phyloP scores from a whole-genome alignment of 2,113 vertebrate genomes.

The Spilogale gracilis region DNA sequence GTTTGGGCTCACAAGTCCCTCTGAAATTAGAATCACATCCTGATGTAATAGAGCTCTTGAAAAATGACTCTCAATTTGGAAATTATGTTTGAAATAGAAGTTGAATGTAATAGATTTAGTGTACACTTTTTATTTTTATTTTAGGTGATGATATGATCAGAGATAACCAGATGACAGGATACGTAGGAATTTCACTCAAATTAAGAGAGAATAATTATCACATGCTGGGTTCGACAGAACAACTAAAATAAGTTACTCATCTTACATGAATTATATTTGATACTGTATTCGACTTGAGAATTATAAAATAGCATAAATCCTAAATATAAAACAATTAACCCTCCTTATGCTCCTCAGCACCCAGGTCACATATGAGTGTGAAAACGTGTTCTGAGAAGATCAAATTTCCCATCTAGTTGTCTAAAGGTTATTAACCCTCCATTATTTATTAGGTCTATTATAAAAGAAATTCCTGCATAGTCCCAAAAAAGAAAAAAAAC shows the following conservation, averaged over 20 bases:
- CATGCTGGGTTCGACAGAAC: slow-evolving; percentile 80
- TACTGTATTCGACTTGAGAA: slow-evolving; percentile 60
- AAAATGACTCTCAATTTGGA: neutral
- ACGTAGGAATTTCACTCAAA: slow-evolving; percentile 84
- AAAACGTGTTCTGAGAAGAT: slow-evolving; percentile 83
- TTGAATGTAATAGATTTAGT: slow-evolving; percentile 1
- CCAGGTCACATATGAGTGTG: slow-evolving; percentile 63
- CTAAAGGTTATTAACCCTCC: slow-evolving; percentile 81
- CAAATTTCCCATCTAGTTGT: slow-evolving; percentile 82
- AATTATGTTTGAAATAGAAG: neutral
- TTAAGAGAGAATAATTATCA: slow-evolving; percentile 78
- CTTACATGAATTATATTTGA: slow-evolving; percentile 62
- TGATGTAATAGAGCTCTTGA: neutral
- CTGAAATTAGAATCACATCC: neutral
- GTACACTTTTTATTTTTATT: neutral
- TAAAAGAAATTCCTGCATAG: slow-evolving; percentile 83
- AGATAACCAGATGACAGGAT: slow-evolving; percentile 74
- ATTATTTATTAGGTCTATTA: slow-evolving; percentile 87
- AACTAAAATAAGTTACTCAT: slow-evolving; percentile 73
- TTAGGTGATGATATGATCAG: slow-evolving; percentile 56
- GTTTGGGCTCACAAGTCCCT: neutral
- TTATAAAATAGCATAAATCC: slow-evolving; percentile 60
- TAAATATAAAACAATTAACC: slow-evolving; percentile 44
- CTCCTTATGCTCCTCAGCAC: slow-evolving; percentile 67
- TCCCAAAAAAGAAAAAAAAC: slow-evolving; percentile 83